Evolutionary conservation across 2,113 vertebrate genomes (phyloP).

Genomic region (Eretmochelys imbricata): DNA sequence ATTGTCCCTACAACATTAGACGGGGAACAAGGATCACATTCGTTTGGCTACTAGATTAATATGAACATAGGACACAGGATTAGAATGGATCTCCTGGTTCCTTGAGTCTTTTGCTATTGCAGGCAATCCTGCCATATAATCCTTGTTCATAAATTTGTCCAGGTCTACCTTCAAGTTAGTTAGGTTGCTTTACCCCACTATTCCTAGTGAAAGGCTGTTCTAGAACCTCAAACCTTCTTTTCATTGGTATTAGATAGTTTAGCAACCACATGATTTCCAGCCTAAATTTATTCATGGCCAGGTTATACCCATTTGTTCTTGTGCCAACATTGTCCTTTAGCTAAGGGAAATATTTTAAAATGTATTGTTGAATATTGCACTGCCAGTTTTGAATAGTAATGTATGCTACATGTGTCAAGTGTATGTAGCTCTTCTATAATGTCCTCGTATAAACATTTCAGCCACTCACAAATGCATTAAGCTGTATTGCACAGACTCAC

Average conservation of each 20-base stretch:
- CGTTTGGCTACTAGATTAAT: accelerated
- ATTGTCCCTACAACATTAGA: accelerated
- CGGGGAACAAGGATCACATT: accelerated
- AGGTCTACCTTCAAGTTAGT: background rate
- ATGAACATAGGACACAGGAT: background rate
- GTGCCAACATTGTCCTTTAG: background rate
- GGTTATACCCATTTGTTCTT: background rate
- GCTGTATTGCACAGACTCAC: slow-evolving; percentile 72
- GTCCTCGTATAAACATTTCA: accelerated
- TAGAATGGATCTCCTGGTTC: background rate
- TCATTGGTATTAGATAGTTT: no score
- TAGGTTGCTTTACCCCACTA: background rate
- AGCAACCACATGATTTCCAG: no score
- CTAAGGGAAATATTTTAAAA: background rate
- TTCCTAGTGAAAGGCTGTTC: background rate
- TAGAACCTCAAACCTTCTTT: background rate
- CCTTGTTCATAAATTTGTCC: background rate
- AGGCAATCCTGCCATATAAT: background rate
- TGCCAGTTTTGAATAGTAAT: accelerated
- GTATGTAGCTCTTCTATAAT: background rate
- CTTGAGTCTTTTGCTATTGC: background rate
- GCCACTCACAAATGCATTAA: accelerated
- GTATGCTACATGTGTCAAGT: background rate
- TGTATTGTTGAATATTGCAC: accelerated
- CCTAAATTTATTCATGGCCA: no score